Evolutionary conservation across 2,888 invertebrate species (phyloP), one percentile per base, ranked within the genome.

Genomic region (Xanthia icteritia): DNA sequence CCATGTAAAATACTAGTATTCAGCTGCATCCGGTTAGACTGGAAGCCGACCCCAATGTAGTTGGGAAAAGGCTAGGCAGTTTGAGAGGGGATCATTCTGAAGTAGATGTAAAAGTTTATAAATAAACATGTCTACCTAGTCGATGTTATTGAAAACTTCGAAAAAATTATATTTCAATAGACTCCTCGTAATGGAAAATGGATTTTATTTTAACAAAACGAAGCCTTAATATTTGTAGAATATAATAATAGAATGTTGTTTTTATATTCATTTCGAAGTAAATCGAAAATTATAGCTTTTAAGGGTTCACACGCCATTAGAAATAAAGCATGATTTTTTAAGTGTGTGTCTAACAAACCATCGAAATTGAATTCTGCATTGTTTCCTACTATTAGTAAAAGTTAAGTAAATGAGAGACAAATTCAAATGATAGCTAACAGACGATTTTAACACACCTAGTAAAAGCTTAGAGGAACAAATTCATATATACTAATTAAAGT

Each of bases 181-280:
- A 73, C 61, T 67, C 68, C 69, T 69, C 66, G 65, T 45, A 45
- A 66, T 63, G 20, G 56, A 73, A 82, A 83, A 73, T 79, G 36
- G 20, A 70, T 82, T 79, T 83, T 83, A 13, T 31, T 58, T 48
- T 51, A 67, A 67, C 36, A 70, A 83, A 82, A 64, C 27, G 61
- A 69, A 80, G 39, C 48, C 39, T 27, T 68, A 9, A 39, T 67
- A 66, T 71, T 80, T 61, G 70, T 75, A 17, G 51, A 80, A 72
- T 71, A 56, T 64, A 63, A 68, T 71, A 75, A 84, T 80, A 70
- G 69, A 66, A 84, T 56, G 56, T 63, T 68, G 54, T 74, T 79
- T 64, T 3, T 56, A 66, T 69, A 67, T 84, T 74, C 31, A 61
- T 74, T 27, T 71, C 8, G 39, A 60, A 45, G 66, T 9, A 36